Evolutionary conservation across 2,113 vertebrate species (phyloP), one percentile per base, ranked within the genome.

Genomic region (Chunga burmeisteri): DNA sequence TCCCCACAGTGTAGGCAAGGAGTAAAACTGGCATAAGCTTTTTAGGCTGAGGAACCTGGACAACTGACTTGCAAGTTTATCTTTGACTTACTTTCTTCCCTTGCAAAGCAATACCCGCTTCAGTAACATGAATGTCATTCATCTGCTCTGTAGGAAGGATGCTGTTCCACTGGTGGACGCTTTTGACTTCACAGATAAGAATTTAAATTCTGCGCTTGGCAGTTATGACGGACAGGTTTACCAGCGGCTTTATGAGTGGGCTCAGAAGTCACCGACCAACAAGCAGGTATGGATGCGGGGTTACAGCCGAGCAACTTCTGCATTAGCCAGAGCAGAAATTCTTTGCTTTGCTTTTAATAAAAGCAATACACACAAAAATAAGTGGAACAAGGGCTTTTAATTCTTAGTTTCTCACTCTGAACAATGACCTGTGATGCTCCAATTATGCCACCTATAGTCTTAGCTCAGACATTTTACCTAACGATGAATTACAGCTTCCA

Each of bases 141-240:
- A 29, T 90, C 67, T 96, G 18, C 91, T 91, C 75, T 67, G 16
- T 6, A 98, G 98, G 97, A 98, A 96, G 92, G 98, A 98, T 7
- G 98, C 98, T 32, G 94, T 98, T 83, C 96, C 98, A 3, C 82
- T 98, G 53, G 98, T 98, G 34, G 98, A 98, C 2, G 98, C 98
- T 21, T 98, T 98, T 65, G 98, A 98, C 95, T 98, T 97, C 94
- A 95, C 96, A 1, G 98, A 98, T 71, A 79, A 95, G 58, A 72
- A 47, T 86, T 79, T 98, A 92, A 98, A 98, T 65, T 98, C 98
- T 0, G 98, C 98, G 0, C 97, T 98, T 0, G 98, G 98, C 88
- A 97, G 96, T 55, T 98, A 97, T 0, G 98, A 98, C 0, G 98
- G 98, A 17, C 97, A 98, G 9, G 98, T 88, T 72, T 98, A 98